Evolutionary conservation across 2,797 vertebrate species (phyloP).

Genomic region (Periparus ater): DNA sequence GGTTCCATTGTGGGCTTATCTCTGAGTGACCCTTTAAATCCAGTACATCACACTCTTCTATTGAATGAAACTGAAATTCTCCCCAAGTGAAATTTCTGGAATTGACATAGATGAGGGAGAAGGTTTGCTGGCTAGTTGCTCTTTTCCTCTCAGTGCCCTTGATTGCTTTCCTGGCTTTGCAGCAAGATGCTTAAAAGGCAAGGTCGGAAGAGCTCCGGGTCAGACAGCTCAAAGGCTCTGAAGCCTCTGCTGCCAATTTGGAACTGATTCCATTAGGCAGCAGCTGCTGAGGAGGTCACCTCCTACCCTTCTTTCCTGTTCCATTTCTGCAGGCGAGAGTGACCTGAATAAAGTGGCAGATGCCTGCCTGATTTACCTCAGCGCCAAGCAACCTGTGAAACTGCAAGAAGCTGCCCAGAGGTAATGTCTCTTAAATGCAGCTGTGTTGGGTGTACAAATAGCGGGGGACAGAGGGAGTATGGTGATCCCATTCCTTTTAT

Average conservation of each 20-base stretch:
- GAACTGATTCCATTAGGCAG: conserved; percentile 3
- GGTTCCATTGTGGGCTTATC: neutral
- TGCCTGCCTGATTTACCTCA: conserved; percentile 90
- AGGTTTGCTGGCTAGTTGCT: neutral
- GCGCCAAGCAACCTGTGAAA: conserved; percentile 86
- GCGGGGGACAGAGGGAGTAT: neutral
- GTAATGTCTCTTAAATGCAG: conserved; percentile 73
- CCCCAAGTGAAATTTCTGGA: neutral
- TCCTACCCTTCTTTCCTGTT: conserved; percentile 36
- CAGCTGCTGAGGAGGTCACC: neutral
- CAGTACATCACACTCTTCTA: neutral
- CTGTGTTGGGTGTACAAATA: neutral
- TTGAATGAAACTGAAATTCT: neutral
- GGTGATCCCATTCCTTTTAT: neutral
- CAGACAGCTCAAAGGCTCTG: conserved; percentile 29
- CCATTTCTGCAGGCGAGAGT: conserved; percentile 80
- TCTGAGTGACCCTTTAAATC: neutral
- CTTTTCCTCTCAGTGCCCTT: conserved; percentile 16
- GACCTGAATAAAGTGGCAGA: conserved; percentile 88
- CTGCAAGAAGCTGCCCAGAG: conserved; percentile 90
- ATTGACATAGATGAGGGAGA: neutral
- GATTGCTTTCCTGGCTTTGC: conserved; percentile 35
- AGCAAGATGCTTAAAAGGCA: neutral
- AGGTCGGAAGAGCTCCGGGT: conserved; percentile 23
- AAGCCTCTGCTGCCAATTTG: conserved; percentile 47